A percentile compares a stretch with the other conserved stretches of the same genome.
Conservation (phyloP, 2,113 vertebrate genomes). For the Alaudala cheleensis region DNA sequence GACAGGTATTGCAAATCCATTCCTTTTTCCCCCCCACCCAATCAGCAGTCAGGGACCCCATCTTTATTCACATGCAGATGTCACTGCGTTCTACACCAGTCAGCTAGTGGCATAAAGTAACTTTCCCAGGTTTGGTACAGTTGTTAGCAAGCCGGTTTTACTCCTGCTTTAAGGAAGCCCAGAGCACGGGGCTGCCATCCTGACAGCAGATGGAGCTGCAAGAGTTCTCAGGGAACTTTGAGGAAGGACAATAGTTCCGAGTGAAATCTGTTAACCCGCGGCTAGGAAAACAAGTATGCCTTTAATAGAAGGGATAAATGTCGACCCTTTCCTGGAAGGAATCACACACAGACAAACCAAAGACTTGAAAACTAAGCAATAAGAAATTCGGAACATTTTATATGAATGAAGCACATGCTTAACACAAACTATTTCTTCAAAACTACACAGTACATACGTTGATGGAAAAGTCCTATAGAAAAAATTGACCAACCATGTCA, state of each 20-base stretch:
- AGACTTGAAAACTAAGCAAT: conserved; percentile 70
- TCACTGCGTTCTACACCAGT: conserved; percentile 43
- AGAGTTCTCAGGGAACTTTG: conserved; percentile 43
- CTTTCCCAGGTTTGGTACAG: conserved; percentile 36
- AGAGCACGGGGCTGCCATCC: conserved; percentile 59
- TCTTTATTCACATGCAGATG: conserved; percentile 37
- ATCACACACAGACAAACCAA: conserved; percentile 72
- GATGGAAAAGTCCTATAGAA: conserved; percentile 72
- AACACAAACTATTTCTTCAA: conserved; percentile 76
- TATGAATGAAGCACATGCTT: conserved; percentile 80
- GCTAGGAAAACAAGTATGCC: conserved; percentile 68
- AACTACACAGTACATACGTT: conserved; percentile 75
- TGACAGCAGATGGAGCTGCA: conserved; percentile 74
- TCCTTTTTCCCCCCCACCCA: neutral
- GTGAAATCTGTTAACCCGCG: conserved; percentile 48
- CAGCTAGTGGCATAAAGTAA: conserved; percentile 11
- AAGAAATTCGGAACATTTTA: conserved; percentile 72
- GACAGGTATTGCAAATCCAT: conserved; percentile 35
- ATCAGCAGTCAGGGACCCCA: conserved; percentile 33
- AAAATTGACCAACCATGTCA: conserved; percentile 69
- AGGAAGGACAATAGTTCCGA: conserved; percentile 60
- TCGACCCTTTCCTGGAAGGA: conserved; percentile 68
- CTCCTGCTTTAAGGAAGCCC: conserved; percentile 9
- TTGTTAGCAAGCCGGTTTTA: conserved; percentile 13
- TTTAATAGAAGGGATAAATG: conserved; percentile 52